Evolutionary conservation across 1,140 invertebrate species (phyloP).

Genomic region (Ridgeia piscesae): DNA sequence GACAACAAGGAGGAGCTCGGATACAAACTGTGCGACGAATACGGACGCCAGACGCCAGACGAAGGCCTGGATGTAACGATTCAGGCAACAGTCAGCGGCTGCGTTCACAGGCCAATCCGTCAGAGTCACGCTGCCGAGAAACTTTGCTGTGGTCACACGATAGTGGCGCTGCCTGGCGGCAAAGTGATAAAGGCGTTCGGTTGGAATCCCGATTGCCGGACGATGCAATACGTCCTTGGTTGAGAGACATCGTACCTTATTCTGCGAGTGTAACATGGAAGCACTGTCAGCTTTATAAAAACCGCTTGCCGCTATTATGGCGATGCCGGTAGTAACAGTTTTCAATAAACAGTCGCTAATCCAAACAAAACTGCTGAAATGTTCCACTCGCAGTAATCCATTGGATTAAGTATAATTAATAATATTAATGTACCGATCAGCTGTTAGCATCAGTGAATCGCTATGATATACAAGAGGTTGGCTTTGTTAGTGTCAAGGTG

Average conservation of each 20-base stretch:
- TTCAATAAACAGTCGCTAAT: not conserved
- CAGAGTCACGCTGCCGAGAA: not conserved
- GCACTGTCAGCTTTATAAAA: too few relatives aligned
- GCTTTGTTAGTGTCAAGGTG: not conserved
- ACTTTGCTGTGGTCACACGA: conserved; percentile 11
- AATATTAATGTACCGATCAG: not conserved
- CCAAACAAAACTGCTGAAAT: not conserved
- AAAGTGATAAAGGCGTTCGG: conserved; percentile 2
- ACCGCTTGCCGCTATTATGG: not conserved
- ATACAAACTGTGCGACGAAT: not conserved
- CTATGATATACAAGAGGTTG: not conserved
- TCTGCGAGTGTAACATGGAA: not conserved
- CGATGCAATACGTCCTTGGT: not conserved
- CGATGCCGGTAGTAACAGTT: not conserved
- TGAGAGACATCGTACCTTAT: not conserved
- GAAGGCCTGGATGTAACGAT: not conserved
- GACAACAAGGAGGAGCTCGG: not conserved
- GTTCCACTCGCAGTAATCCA: not conserved
- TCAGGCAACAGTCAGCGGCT: not conserved
- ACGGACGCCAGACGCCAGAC: not conserved
- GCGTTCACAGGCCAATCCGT: not conserved
- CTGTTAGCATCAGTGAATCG: not conserved
- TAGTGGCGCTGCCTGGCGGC: not conserved
- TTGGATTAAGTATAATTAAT: not conserved
- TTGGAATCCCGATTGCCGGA: not conserved